These are phyloP conservation scores for Lucilia sericata DNA, from an alignment of 1,140 invertebrate species.

Conservation along the genomic window DNA sequence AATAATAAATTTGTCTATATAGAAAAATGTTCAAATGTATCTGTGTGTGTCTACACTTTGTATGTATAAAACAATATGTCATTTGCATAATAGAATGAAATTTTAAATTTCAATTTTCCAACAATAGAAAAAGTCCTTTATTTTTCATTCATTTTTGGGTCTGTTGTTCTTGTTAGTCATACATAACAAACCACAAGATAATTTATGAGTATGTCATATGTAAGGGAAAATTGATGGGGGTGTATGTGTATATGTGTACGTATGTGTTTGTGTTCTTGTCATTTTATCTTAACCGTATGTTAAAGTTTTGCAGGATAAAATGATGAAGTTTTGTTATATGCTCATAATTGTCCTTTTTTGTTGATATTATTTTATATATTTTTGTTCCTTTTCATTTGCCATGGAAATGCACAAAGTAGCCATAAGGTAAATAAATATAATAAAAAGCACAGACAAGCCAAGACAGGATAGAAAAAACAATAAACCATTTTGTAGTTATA, in stretches of 20 bases:
- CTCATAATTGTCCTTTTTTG: conserved; percentile 5
- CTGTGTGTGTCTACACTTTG: not conserved
- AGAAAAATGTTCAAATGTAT: not conserved
- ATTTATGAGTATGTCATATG: conserved; percentile 11
- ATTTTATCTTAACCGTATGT: not conserved
- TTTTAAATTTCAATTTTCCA: conserved; percentile 21
- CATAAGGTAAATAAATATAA: not conserved
- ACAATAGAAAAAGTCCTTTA: not conserved
- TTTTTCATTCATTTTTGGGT: not conserved
- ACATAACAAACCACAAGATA: conserved; percentile 1
- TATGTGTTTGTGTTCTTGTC: not conserved
- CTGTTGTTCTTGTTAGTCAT: conserved; percentile 6
- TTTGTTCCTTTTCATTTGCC: not conserved
- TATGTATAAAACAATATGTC: conserved; percentile 23
- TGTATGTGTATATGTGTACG: not conserved
- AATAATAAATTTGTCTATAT: not conserved
- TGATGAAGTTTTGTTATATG: conserved; percentile 8
- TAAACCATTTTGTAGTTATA: not conserved
- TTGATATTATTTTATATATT: not conserved
- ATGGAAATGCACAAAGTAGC: not conserved
- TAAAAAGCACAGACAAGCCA: not conserved
- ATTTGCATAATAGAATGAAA: conserved; percentile 16
- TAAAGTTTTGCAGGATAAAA: not conserved
- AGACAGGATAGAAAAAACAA: not conserved
- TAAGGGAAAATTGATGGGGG: not conserved